These are phyloP conservation scores for Microtus oregoni DNA, from an alignment of 2,113 vertebrate species.

Conservation along the genomic window DNA sequence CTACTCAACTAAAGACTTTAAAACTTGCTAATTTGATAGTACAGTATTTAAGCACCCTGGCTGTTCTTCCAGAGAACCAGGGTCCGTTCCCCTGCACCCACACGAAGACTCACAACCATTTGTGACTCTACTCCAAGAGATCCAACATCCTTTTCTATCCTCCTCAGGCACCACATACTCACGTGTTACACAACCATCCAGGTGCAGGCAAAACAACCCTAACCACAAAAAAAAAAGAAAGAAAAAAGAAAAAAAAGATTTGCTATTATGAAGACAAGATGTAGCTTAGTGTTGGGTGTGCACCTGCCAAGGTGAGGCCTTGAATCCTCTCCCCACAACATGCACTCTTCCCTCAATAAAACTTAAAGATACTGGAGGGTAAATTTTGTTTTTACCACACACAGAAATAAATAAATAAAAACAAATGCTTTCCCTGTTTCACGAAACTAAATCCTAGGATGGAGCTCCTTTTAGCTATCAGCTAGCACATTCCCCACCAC, in stretches of 20 bases:
- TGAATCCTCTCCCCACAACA: background rate
- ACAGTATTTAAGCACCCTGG: background rate
- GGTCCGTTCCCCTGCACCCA: background rate
- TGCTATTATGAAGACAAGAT: background rate
- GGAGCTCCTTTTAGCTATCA: slow-evolving; percentile 71
- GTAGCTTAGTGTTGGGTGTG: background rate
- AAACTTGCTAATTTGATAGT: background rate
- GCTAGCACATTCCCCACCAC: slow-evolving; percentile 71
- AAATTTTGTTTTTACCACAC: slow-evolving; percentile 58
- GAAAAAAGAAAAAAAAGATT: background rate
- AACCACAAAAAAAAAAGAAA: background rate
- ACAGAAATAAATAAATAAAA: slow-evolving; percentile 20
- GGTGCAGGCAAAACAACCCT: background rate
- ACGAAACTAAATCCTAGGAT: slow-evolving; percentile 28
- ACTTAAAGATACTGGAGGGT: background rate
- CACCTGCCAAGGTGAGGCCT: background rate
- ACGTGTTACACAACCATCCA: background rate
- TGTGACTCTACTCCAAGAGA: background rate
- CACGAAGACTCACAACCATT: background rate
- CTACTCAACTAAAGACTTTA: background rate
- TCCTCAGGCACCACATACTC: background rate
- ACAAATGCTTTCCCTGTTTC: background rate
- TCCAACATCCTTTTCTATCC: background rate
- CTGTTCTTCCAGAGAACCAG: background rate
- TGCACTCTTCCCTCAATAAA: background rate